Base-by-base conservation (phyloP, 2,797 vertebrate species). In the Hypotaenidia philippensis region DNA sequence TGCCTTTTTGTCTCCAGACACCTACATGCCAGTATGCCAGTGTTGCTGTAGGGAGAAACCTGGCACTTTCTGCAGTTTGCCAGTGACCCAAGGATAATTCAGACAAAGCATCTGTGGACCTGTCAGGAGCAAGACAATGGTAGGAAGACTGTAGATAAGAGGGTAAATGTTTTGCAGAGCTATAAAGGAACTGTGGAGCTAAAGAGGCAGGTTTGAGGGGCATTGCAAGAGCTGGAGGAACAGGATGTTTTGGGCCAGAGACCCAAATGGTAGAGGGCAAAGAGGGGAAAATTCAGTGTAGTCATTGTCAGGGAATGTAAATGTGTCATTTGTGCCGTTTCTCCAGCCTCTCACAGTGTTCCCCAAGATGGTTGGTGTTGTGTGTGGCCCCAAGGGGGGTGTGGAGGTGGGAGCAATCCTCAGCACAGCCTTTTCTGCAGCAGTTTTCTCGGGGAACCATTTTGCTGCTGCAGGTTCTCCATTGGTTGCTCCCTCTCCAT, bases 391-490 rank as follows among this genome's bases (percentile, higher is more conserved):
- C 29, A 6, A 13, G 2, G 27, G 36, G 21, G 61, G 38, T 85
- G 65, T 77, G 55, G 61, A 88, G 60, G 74, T 88, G 77, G 69
- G 25, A 77, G 21, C 1, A 5, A 69, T 81, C 69, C 61, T 81
- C 69, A 71, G 83, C 85, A 55, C 66, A 87, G 77, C 49, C 40
- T 66, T 53, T 87, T 60, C 63, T 89, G 79, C 84, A 81, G 90
- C 18, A 41, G 11, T 12, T 91, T 66, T 85, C 60, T 3, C 6
- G 27, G 65, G 93, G 93, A 94, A 92, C 87, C 93, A 89, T 96
- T 93, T 95, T 95, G 69, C 38, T 95, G 50, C 81, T 89, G 61
- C 82, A 60, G 87, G 70, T 94, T 96, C 90, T 96, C 76, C n/a
- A 71, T 22, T 36, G n/a, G 21, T 93, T 91, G 79, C 45, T 97